These are phyloP conservation scores for Campaea margaritaria DNA, from an alignment of 2,888 invertebrate species.

Conservation along the genomic window DNA sequence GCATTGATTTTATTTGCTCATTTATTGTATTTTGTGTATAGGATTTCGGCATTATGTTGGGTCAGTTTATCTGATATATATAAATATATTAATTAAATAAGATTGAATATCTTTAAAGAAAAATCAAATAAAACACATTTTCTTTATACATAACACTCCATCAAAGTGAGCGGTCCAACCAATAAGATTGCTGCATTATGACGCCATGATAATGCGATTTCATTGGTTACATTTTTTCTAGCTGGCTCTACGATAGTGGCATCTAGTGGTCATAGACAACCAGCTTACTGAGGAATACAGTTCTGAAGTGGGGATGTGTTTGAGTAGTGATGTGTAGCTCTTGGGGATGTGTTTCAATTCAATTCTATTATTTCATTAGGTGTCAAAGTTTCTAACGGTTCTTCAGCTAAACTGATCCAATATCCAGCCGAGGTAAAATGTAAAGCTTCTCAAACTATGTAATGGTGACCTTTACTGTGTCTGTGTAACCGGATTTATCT, in stretches of 20 bases:
- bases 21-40: slow-evolving; percentile 38
- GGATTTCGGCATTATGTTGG: slow-evolving; percentile 19
- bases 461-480: slow-evolving; percentile 83
- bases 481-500: slow-evolving; percentile 68
- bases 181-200: too few species aligned
- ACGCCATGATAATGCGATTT: too few species aligned
- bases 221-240: too few species aligned
- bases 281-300: too few species aligned
- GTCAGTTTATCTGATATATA: slow-evolving; percentile 15
- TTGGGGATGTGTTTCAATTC: too few species aligned
- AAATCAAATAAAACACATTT: neutral
- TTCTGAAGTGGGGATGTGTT: too few species aligned
- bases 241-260: too few species aligned
- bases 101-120: neutral
- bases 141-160: too few species aligned
- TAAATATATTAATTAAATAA: neutral
- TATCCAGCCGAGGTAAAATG: neutral
- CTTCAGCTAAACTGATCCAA: slow-evolving; percentile 13
- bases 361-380: neutral
- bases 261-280: too few species aligned
- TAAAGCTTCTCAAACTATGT: slow-evolving; percentile 46
- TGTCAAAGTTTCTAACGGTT: neutral
- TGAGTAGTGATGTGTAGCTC: too few species aligned
- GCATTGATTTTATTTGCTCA: slow-evolving; percentile 53
- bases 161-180: neutral